Conservation (phyloP, 2,888 invertebrate species). For the Coelopa pilipes region DNA sequence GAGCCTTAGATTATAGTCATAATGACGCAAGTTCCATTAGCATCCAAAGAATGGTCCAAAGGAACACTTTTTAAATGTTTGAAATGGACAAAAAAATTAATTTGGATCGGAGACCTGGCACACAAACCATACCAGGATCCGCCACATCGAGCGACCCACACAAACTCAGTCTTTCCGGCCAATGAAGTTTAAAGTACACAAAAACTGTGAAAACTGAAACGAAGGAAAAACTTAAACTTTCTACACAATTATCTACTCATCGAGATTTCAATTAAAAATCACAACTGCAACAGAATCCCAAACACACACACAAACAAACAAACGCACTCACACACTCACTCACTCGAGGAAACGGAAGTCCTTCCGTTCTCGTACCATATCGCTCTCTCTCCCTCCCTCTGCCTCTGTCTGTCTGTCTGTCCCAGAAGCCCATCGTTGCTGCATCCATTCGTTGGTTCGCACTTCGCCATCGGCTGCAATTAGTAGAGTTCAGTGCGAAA, state of each 20-base stretch:
- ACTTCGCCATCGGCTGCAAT: conserved; percentile 29
- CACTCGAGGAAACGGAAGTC: not conserved
- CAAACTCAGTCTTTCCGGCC: not conserved
- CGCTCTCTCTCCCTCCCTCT: too few species aligned
- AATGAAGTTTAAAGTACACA: not conserved
- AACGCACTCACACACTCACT: not conserved
- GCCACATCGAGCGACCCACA: not conserved
- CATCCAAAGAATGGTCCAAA: too few species aligned
- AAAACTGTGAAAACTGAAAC: not conserved
- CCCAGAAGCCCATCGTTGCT: not conserved
- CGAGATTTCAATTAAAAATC: conserved; percentile 18
- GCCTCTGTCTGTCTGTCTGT: too few species aligned
- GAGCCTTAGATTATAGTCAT: too few species aligned
- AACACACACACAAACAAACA: not conserved
- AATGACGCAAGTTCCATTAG: too few species aligned
- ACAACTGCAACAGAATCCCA: not conserved
- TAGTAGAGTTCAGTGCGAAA: conserved; percentile 23
- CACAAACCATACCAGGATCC: too few species aligned
- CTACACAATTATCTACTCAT: not conserved
- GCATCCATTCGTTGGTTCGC: not conserved
- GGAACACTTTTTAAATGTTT: too few species aligned
- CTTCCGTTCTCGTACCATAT: not conserved
- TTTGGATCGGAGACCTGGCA: too few species aligned
- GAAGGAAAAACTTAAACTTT: not conserved
- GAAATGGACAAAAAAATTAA: too few species aligned